Evolutionary conservation across 2,113 vertebrate genomes (phyloP), one percentile per base, ranked within the genome.

Genomic region (Phylloscopus trochiloides): DNA sequence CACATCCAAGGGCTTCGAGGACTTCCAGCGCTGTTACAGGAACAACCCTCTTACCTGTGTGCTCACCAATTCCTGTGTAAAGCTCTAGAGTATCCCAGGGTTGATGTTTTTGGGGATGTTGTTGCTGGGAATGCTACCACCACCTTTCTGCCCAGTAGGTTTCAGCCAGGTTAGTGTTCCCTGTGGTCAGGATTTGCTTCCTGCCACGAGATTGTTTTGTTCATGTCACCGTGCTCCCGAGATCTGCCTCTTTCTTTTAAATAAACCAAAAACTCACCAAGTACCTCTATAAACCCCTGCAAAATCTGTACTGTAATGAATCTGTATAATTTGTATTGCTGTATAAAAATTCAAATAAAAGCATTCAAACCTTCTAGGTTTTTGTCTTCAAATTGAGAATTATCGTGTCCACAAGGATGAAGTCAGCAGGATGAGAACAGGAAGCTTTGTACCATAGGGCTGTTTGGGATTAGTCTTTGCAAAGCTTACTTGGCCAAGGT

Each of bases 221-320:
- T 94, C n/a, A 3, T 43, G 86, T 93, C 84, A 68, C 80, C 48
- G 7, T 78, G 91, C 92, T 88, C 92, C 94, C 43, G 3, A 86
- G 75, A 94, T 89, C 84, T 51, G 86, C 96, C 76, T 90, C 83
- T 85, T 95, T 76, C 67, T 92, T 89, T 76, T 72, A 43, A 95
- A 90, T 50, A 82, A 96, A 96, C 93, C 86, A 86, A 95, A 97
- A 93, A 97, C 77, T 91, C 86, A 95, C 80, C 5, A 7, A 88
- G 87, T 92, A 96, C 92, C 91, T 97, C 94, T 96, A 74, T 40
- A 91, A 97, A 88, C 55, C 95, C 88, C 90, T 70, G 66, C 78
- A 70, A 43, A 88, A 76, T 62, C 93, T 94, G 82, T 92, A 94
- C 92, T 95, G 95, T 97, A 96, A 86, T 3, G 9, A 78, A 87